Evolutionary conservation across 2,113 vertebrate genomes (phyloP), one percentile per base, ranked within the genome.

Genomic region (Sclerurus mexicanus): DNA sequence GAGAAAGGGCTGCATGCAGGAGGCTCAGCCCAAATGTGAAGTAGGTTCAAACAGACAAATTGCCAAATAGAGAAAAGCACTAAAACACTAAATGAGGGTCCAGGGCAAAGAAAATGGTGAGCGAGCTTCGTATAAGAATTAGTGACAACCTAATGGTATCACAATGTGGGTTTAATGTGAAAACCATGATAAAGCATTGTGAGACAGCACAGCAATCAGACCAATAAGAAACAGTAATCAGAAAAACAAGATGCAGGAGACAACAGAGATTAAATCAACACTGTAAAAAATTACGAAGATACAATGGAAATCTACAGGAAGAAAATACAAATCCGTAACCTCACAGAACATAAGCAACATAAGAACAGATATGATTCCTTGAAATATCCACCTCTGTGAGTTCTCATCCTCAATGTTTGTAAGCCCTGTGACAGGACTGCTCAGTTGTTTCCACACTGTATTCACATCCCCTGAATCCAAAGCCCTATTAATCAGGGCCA

Each of bases 321-420:
- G 27, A 19, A n/a, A 25, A 33, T 76, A 49, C 78, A 53, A 22
- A 19, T 30, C 59, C 6, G 40, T 4, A 11, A 66, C 46, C 20
- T 62, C 59, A 80, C 30, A 59, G 59, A 90, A 83, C 9, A 59
- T 12, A 90, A 69, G 58, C 44, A 79, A 46, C 22, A 39, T 17
- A 86, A 64, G 15, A 44, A 46, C 22, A 58, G 27, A 44, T 22
- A 31, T 0, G 3, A 44, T n/a, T 35, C 11, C 11, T 68, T 31
- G 28, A 85, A 85, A 67, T 39, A 91, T 71, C 47, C 89, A 99
- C 99, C 99, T 99, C 98, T 99, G 99, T 1, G 98, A 98, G 20
- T 99, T 99, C 40, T 99, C 99, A 30, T 99, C 98, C 93, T 99
- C 99, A 9, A 99, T 98, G 10, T 99, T 99, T 46, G 99, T 99